Percentiles rank a stretch among this genome's conserved stretches.
phyloP scores from a whole-genome alignment of 2,888 invertebrate genomes.

The Hoplodrina ambigua region DNA sequence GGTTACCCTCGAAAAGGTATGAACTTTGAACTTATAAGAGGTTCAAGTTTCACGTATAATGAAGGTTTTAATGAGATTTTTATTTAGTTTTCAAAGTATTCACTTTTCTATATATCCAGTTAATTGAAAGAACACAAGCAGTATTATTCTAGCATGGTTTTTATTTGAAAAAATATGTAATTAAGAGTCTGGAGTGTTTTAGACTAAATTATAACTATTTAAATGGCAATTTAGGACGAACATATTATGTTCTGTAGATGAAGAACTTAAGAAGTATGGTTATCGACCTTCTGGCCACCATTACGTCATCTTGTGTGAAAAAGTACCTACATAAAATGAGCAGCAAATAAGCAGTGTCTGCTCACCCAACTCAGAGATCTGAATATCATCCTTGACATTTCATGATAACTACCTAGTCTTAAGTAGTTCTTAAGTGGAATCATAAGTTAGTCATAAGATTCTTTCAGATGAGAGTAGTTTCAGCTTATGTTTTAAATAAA shows the following conservation, averaged over 20 bases:
- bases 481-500: no score
- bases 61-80: background rate
- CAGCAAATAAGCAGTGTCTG: no score
- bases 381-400: no score
- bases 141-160: background rate
- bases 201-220: background rate
- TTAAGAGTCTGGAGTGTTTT: background rate
- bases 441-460: no score
- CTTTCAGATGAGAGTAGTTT: no score
- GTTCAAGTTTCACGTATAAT: conserved; percentile 32
- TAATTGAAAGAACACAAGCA: background rate
- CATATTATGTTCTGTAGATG: background rate
- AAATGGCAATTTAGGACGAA: background rate
- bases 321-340: no score
- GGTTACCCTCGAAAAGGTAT: conserved; percentile 8
- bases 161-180: background rate
- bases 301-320: no score
- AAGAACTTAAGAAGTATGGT: no score
- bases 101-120: background rate
- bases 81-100: background rate
- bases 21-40: conserved; percentile 5
- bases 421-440: no score
- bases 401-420: no score
- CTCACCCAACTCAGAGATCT: no score
- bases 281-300: no score